A percentile compares a stretch with the other conserved stretches of the same genome.
Conservation (phyloP, 2,113 vertebrate genomes). For the Scalopus aquaticus region DNA sequence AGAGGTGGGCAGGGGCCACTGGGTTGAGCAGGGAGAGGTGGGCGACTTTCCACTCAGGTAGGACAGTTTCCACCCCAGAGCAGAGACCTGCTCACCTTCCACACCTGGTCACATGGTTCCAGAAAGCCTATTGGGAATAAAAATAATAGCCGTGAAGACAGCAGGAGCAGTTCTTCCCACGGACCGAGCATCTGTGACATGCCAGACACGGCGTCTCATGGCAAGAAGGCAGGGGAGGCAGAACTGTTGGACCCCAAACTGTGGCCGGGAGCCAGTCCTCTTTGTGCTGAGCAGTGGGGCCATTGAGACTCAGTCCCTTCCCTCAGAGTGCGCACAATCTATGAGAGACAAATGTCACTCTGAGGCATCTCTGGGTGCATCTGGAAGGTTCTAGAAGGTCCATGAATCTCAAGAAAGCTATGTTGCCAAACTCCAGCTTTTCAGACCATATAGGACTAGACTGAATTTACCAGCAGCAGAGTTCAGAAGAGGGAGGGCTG, state of each 20-base stretch:
- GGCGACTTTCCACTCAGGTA: background rate
- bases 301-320: background rate
- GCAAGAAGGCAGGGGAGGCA: background rate
- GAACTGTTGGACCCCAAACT: background rate
- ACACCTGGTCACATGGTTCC: rapidly evolving
- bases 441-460: background rate
- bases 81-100: background rate
- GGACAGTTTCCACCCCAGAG: background rate
- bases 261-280: too few relatives aligned
- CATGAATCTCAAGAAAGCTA: background rate
- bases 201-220: background rate
- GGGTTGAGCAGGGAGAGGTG: background rate
- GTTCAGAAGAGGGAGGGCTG: background rate
- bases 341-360: background rate
- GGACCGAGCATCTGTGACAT: rapidly evolving
- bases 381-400: background rate
- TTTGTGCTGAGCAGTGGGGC: background rate
- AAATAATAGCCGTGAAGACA: background rate
- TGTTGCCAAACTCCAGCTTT: background rate
- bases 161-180: background rate
- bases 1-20: rapidly evolving
- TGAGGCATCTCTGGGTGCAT: background rate
- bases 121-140: background rate
- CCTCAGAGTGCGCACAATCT: background rate
- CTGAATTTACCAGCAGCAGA: background rate